Evolutionary conservation across 2,888 invertebrate species (phyloP), one percentile per base, ranked within the genome.

Genomic region (Oasisia sp.): DNA sequence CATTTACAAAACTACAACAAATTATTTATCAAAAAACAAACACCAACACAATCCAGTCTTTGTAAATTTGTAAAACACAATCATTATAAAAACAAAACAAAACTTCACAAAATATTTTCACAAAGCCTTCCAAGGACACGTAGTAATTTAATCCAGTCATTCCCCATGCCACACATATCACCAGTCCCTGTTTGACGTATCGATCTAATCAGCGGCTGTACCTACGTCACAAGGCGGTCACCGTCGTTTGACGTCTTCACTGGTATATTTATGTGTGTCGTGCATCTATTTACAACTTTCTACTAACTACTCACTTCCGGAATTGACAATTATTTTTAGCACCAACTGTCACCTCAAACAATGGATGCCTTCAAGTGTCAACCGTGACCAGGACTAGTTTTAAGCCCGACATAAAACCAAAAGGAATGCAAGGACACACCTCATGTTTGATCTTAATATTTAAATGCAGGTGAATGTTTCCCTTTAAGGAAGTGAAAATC

Each of bases 181-280:
- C n/a, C 19, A 74, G 74, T n/a, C 74, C 74, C 14, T 27, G 19
- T 74, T 74, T 74, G 74, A 74, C 27, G 27, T 19, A 27, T 74
- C 58, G 27, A 27, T 74, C 74, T n/a, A 3, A 74, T 27, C 58
- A 58, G 74, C 5, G 3, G 0, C 14, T 50, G 9, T n/a, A 3
- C 74, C 27, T n/a, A 74, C 74, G 50, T 50, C 50, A 5, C 14
- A 38, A 38, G 38, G 38, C 27, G 74, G 3, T n/a, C 27, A 19
- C 14, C 27, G 7, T 19, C n/a, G 14, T 74, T 74, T 74, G 74
- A 74, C 74, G 74, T 74, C 27, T 14, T 74, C 74, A 74, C 19
- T 74, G n/a, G 74, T 74, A 74, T 74, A 74, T 74, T 74, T 74
- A 74, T 74, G 74, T 7, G 74, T 74, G 74, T 74, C 50, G 74